These are phyloP conservation scores for Patella pellucida DNA, from an alignment of 2,888 invertebrate genomes.

Conservation along the genomic window DNA sequence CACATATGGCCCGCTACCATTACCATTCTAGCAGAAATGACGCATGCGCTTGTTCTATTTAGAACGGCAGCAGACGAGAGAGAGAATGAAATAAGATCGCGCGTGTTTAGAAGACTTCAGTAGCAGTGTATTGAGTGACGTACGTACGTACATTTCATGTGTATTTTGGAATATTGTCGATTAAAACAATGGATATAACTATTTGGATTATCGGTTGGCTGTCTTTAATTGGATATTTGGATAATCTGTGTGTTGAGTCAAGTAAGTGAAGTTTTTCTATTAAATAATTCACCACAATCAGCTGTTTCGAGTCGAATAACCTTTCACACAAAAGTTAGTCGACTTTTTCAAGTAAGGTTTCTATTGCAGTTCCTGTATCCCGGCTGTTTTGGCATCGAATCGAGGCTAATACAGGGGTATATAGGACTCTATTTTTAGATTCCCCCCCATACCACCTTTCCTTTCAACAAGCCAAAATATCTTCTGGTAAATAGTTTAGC, in stretches of 20 bases:
- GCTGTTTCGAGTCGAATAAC: no score
- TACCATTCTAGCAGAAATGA: not conserved
- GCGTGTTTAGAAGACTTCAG: not conserved
- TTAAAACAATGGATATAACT: not conserved
- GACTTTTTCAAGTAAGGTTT: no score
- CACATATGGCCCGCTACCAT: not conserved
- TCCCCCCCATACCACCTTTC: no score
- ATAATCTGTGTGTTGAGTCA: not conserved
- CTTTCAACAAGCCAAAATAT: no score
- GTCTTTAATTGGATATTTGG: not conserved
- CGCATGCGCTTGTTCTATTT: constrained; percentile 4
- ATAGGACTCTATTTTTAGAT: no score
- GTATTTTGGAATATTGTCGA: not conserved
- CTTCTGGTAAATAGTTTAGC: no score
- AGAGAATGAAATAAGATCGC: constrained; percentile 2
- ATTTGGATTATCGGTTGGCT: constrained; percentile 7
- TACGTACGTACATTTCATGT: not conserved
- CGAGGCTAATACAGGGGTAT: no score
- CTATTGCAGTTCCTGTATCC: no score
- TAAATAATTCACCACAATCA: no score
- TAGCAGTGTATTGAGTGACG: no score
- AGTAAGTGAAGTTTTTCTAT: not conserved
- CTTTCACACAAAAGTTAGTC: no score
- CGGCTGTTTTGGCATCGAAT: no score
- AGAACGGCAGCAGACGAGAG: constrained; percentile 3